Evolutionary conservation across 2,888 invertebrate species (phyloP), one percentile per base, ranked within the genome.

Genomic region (Tanypteryx hageni): DNA sequence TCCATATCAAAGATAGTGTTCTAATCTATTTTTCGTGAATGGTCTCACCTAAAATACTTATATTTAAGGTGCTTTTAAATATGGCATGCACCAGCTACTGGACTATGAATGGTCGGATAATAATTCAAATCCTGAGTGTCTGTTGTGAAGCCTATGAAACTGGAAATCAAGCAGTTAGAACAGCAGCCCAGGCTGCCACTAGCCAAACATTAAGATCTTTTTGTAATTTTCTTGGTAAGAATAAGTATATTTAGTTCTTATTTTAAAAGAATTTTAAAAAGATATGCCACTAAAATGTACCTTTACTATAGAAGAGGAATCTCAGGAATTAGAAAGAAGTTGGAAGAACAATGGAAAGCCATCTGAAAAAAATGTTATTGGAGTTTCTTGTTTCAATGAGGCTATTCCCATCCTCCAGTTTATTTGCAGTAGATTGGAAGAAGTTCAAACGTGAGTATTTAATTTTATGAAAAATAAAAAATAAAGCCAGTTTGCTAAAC

Each of bases 371-470:
- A 93, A 93, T 58, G 83, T 93, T 9, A 92, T 97, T 22, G 98
- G 98, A 0, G 97, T 98, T 0, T 97, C 98, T 13, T 98, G 98
- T 94, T 98, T 98, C 95, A 98, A 98, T 94, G 98, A 99, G 95
- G 98, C 98, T 1, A 97, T 98, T 93, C 98, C 98, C 0, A 98
- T 98, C 92, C 97, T 98, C 95, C 98, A 98, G 94, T 98, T 98
- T 95, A 96, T 98, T 86, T 98, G 98, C 95, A 97, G 98, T 94
- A 97, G 98, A 94, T 95, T 99, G 44, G 97, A 98, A 93, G 98
- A 98, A 95, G 97, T 97, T 11, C 97, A 97, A 95, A 95, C 96
- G 97, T 98, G 95, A 95, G 95, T 94, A 13, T 76, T 58, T 18
- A 89, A n/a, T 86, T 8, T 89, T 16, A 0, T 44, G 27, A 44